A percentile compares a stretch with the other conserved stretches of the same genome.
Evolutionary conservation across 2,113 vertebrate species (phyloP).

Genomic region (Lathamus discolor): DNA sequence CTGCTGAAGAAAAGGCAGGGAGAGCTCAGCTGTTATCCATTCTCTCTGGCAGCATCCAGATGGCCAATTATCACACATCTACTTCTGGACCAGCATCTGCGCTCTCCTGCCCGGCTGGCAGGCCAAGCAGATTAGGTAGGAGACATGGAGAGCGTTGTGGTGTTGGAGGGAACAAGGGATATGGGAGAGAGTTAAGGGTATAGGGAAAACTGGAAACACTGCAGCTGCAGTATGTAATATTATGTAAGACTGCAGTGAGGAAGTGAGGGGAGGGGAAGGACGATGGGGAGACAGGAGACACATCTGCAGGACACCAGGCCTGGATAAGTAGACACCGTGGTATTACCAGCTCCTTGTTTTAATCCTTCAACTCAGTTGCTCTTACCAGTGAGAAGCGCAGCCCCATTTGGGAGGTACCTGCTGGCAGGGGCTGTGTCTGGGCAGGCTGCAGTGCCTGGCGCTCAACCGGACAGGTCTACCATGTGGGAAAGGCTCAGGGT

Average conservation of each 20-base stretch:
- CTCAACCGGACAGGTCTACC: neutral
- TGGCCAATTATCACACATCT: conserved; percentile 64
- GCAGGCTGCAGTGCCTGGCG: neutral
- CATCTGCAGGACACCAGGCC: conserved; percentile 18
- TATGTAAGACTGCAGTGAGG: conserved; percentile 8
- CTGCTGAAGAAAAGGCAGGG: conserved; percentile 25
- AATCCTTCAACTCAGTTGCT: fast-evolving
- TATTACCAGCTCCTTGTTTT: neutral
- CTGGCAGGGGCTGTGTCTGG: neutral
- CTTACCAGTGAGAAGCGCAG: neutral
- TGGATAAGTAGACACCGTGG: neutral
- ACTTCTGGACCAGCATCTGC: conserved; percentile 59
- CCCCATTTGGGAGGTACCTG: neutral
- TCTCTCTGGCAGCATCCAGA: conserved; percentile 47
- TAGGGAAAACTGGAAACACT: neutral
- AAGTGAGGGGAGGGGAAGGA: neutral
- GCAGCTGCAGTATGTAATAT: conserved; percentile 42
- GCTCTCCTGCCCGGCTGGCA: conserved; percentile 41
- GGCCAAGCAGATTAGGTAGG: conserved; percentile 48
- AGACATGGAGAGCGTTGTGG: conserved; percentile 9
- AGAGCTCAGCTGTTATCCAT: conserved; percentile 62
- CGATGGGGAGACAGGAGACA: neutral
- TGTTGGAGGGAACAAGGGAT: conserved; percentile 8
- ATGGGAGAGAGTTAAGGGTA: neutral
- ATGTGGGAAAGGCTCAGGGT: neutral